Base-by-base conservation (phyloP, 2,888 invertebrate genomes). In the Acanthococcus lagerstroemiae region DNA sequence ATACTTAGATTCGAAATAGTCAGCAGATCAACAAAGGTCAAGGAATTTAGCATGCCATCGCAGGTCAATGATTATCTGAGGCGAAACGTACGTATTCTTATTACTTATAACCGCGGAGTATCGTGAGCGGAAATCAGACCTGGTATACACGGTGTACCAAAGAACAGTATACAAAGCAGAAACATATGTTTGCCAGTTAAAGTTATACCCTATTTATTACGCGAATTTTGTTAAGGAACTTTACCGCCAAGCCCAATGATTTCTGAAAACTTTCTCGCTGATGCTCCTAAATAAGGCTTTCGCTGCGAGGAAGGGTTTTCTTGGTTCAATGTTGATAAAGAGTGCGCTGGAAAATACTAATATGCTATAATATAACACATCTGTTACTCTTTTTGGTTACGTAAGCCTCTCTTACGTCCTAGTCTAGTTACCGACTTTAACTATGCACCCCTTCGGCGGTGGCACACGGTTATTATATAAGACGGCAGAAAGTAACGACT, bases 291-390 rank as follows among this genome's bases (percentile, higher is more conserved):
- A 37, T n/a, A n/a, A n/a, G n/a, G 37, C n/a, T 37, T 37, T 37
- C 12, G 37, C 37, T n/a, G 37, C 37, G 37, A 37, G 1, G 37
- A 37, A 37, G 12, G 37, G 12, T 37, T n/a, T 37, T 37, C 12
- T 37, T 37, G 37, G 37, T n/a, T 37, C 37, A 37, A 37, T 37
- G 37, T 37, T 37, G 37, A 37, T 37, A 37, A 37, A 37, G 37
- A 37, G 37, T 37, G 37, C 37, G 37, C n/a, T 37, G 12, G 12
- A 37, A n/a, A 37, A n/a, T 37, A 37, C 37, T 37, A 37, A 61
- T 61, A 61, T 37, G 50, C 37, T 61, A 61, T 37, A 61, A 61
- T 61, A 61, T 61, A 50, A 61, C 61, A 52, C 61, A 61, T 61
- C 61, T 61, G 61, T 61, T 61, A 61, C 61, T 61, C 61, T 46